Base-by-base conservation (phyloP, 2,797 vertebrate species). In the Pangasius sanitwongsei region DNA sequence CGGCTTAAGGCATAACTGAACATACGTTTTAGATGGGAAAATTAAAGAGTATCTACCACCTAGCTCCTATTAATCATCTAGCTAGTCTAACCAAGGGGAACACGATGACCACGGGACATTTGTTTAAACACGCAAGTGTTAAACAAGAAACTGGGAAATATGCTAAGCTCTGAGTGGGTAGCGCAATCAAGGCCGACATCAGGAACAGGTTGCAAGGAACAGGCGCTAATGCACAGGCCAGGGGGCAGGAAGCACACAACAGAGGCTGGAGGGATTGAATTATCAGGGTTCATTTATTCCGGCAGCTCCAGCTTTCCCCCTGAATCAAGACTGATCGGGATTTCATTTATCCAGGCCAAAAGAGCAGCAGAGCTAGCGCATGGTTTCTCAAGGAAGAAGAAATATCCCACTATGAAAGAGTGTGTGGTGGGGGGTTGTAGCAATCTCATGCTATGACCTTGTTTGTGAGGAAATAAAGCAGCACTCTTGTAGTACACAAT, bases 271-370 rank as follows among this genome's bases (percentile, higher is more conserved):
- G 87, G 91, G 93, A 92, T 83, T 92, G 92, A 92, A 94, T 94
- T 90, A 94, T 91, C 92, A 90, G 87, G 90, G 88, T 93, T 94
- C 91, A 93, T 93, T 94, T 94, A 93, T 94, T 94, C 92, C 90
- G 91, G 90, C 91, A 87, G 90, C 92, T 92, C 69, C 90, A 87
- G 90, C 90, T 89, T 93, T 92, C 90, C 87, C 90, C 63, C 89
- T 50, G 90, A 94, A 95, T 95, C 90, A 94, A 93, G 94, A 94
- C 87, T 93, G 94, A 95, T 93, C 91, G 92, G 86, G 82, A 90
- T 89, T 87, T 92, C 88, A 81, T 89, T 92, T 87, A 84, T 90
- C 89, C 83, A 72, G 89, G 87, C 90, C 92, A 86, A 92, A 86
- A 87, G 86, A 92, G 90, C 77, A 90, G 65, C 72, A 31, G 80